Evolutionary conservation across 2,113 vertebrate species (phyloP).

Genomic region (Dicentrarchus labrax): DNA sequence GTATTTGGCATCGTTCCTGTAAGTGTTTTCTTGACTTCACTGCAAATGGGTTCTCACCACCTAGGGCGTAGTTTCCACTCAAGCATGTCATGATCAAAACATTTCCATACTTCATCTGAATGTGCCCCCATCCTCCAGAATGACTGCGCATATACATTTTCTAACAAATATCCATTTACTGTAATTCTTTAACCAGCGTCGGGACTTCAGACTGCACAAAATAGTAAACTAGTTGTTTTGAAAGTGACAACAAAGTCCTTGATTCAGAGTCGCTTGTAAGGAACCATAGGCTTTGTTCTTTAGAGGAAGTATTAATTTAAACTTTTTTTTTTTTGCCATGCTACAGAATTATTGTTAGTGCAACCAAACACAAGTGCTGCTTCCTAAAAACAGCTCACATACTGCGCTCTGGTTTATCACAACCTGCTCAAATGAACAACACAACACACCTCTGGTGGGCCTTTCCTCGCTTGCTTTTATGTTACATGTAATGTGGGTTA

Average conservation of each 20-base stretch:
- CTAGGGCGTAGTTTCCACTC: neutral
- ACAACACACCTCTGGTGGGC: neutral
- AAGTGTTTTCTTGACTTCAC: neutral
- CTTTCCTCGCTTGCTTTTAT: neutral
- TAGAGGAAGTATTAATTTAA: neutral
- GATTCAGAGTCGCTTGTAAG: neutral
- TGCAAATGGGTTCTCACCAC: slow-evolving; percentile 1
- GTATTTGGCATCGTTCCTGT: neutral
- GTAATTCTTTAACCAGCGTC: neutral
- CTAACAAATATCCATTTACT: neutral
- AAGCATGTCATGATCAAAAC: neutral
- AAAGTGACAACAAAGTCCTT: neutral
- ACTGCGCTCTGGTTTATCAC: neutral
- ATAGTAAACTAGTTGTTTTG: neutral
- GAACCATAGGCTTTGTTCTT: neutral
- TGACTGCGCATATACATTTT: neutral
- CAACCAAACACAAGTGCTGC: no score
- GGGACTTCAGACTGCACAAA: neutral
- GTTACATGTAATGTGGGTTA: slow-evolving; percentile 25
- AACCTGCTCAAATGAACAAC: neutral
- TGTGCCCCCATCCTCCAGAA: neutral
- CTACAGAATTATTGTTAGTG: no score
- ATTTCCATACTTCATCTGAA: neutral
- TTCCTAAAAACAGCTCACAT: neutral
- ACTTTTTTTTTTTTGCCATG: neutral